Evolutionary conservation across 1,140 invertebrate genomes (phyloP).

Genomic region (Probaryconus sp.): DNA sequence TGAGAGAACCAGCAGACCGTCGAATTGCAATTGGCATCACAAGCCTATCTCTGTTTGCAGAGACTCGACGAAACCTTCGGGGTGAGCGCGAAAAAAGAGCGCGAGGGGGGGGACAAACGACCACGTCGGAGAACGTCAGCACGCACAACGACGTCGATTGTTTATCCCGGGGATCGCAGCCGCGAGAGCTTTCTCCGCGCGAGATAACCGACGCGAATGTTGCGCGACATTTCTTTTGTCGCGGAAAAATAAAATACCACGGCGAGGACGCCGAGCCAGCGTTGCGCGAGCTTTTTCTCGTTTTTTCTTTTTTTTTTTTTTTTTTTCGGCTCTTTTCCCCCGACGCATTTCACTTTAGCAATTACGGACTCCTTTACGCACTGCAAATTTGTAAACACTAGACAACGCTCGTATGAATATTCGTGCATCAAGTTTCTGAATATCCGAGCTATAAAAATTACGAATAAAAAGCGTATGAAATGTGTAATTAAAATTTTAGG

Average conservation of each 20-base stretch:
- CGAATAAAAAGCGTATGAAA: too few relatives aligned
- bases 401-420: too few relatives aligned
- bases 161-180: conserved; percentile 46
- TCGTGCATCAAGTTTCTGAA: too few relatives aligned
- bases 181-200: conserved; percentile 32
- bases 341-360: conserved; percentile 22
- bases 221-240: conserved; percentile 56
- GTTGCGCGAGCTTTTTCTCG: conserved; percentile 15
- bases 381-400: conserved; percentile 21
- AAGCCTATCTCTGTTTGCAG: conserved; percentile 55
- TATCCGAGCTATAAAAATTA: too few relatives aligned
- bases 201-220: conserved; percentile 55
- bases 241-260: conserved; percentile 31
- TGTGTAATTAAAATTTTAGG: too few relatives aligned
- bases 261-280: conserved; percentile 18
- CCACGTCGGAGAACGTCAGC: conserved; percentile 34
- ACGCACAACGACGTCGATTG: conserved; percentile 56
- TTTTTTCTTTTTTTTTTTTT: background rate
- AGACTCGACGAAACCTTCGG: conserved; percentile 49
- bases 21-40: conserved; percentile 55
- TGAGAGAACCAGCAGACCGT: conserved; percentile 48
- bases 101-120: conserved; percentile 51
- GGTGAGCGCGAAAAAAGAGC: conserved; percentile 48
- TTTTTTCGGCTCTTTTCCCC: conserved; percentile 24
- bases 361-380: conserved; percentile 22